Percentiles rank a stretch among this genome's conserved stretches.
Evolutionary conservation across 2,797 vertebrate genomes (phyloP).

Genomic region (Darevskia mixta): DNA sequence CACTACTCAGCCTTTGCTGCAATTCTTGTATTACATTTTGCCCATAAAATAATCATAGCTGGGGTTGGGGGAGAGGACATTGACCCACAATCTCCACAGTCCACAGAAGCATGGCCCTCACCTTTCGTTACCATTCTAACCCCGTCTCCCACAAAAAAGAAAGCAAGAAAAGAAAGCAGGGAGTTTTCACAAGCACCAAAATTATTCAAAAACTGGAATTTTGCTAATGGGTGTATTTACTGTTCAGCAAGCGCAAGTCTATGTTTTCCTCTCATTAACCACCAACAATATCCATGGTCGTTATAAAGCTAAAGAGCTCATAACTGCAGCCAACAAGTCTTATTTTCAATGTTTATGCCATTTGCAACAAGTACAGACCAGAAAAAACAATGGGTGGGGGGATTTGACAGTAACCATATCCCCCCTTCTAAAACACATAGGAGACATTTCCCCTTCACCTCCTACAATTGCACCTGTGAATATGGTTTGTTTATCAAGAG

Average conservation of each 20-base stretch:
- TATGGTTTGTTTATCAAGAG: neutral
- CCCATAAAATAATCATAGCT: neutral
- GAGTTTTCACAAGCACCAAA: neutral
- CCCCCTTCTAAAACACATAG: neutral
- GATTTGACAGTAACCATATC: neutral
- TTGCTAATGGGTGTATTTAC: neutral
- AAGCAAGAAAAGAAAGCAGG: neutral
- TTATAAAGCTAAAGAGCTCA: neutral
- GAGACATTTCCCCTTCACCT: neutral
- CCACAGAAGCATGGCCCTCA: neutral
- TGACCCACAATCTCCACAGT: neutral
- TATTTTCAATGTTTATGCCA: neutral
- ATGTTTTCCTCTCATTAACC: no score
- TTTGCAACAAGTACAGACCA: neutral
- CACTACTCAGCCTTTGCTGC: neutral
- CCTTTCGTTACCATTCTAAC: neutral
- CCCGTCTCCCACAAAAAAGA: neutral
- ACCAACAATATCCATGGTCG: neutral
- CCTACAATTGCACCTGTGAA: neutral
- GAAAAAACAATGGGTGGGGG: neutral
- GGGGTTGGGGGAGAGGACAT: neutral
- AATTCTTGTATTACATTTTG: conserved; percentile 2
- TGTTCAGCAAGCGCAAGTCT: neutral
- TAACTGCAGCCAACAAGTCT: neutral
- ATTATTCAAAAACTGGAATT: neutral